Conservation (phyloP, 2,113 vertebrate genomes). For the Dascyllus trimaculatus region DNA sequence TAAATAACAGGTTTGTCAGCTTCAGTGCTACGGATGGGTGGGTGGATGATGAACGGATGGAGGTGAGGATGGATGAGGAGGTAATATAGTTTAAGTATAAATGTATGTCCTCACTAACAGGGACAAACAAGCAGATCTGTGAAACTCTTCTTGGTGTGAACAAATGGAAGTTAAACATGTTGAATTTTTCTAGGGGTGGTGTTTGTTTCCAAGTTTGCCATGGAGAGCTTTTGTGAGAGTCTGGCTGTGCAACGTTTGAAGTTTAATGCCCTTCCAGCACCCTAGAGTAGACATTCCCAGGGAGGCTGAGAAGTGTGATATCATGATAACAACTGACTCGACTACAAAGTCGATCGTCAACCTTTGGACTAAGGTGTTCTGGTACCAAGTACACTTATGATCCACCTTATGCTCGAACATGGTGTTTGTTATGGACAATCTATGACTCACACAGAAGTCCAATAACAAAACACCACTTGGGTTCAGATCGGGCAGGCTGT, state of each 20-base stretch:
- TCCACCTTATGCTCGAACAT: too few species aligned
- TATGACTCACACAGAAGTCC: too few species aligned
- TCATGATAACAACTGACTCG: too few species aligned
- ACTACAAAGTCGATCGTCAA: too few species aligned
- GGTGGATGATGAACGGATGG: conserved; percentile 10
- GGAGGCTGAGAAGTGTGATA: too few species aligned
- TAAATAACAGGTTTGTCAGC: conserved; percentile 13
- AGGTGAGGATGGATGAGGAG: conserved; percentile 12
- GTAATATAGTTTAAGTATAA: neutral
- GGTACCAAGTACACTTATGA: too few species aligned
- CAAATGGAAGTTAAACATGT: neutral
- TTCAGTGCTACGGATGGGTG: conserved; percentile 1
- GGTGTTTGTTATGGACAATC: too few species aligned
- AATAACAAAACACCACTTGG: too few species aligned
- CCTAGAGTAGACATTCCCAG: too few species aligned
- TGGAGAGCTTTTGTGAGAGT: conserved; percentile 86
- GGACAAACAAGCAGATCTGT: neutral
- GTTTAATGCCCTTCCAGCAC: conserved; percentile 84
- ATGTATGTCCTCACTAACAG: neutral
- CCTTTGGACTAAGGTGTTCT: too few species aligned
- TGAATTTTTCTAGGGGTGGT: conserved; percentile 73
- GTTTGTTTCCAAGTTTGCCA: conserved; percentile 86
- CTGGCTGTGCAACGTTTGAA: conserved; percentile 80
- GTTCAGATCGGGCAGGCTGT: too few species aligned
- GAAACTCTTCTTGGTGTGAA: neutral